A percentile compares a stretch with the other conserved stretches of the same genome.
phyloP scores from a whole-genome alignment of 2,888 invertebrate genomes.

The Aradus depressus region DNA sequence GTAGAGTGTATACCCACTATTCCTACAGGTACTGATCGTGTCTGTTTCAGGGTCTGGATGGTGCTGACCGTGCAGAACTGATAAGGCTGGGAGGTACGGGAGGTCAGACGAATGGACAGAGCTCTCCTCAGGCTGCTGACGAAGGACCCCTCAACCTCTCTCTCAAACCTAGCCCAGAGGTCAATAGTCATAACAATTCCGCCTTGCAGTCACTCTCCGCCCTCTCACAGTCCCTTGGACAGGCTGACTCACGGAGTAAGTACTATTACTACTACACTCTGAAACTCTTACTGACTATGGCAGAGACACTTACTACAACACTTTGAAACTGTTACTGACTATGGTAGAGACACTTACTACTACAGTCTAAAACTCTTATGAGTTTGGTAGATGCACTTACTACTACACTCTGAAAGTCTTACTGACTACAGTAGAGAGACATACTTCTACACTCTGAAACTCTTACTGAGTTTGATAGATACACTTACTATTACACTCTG shows the following conservation, averaged over 20 bases:
- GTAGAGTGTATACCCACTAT: background rate
- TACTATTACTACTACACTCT: slow-evolving; percentile 27
- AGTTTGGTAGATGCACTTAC: too few species aligned
- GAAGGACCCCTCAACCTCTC: slow-evolving; percentile 76
- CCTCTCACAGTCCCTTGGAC: slow-evolving; percentile 28
- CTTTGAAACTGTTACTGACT: too few species aligned
- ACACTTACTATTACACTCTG: too few species aligned
- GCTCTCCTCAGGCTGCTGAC: slow-evolving; percentile 18
- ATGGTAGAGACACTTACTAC: too few species aligned
- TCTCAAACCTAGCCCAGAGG: slow-evolving; percentile 49
- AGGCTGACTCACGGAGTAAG: slow-evolving; percentile 45
- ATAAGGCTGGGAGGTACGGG: slow-evolving; percentile 65
- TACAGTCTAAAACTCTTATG: too few species aligned
- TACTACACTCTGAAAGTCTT: too few species aligned
- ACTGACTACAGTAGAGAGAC: too few species aligned
- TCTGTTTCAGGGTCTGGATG: slow-evolving; percentile 19
- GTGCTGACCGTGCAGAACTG: slow-evolving; percentile 58
- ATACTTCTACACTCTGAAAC: too few species aligned
- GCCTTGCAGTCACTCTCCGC: slow-evolving; percentile 30
- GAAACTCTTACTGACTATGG: too few species aligned
- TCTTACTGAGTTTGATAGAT: too few species aligned
- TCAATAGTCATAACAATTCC: slow-evolving; percentile 25
- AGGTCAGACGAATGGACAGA: slow-evolving; percentile 41
- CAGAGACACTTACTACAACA: too few species aligned
- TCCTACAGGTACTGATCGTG: background rate